Evolutionary conservation across 2,113 vertebrate genomes (phyloP).

Genomic region (Saguinus imperator): DNA sequence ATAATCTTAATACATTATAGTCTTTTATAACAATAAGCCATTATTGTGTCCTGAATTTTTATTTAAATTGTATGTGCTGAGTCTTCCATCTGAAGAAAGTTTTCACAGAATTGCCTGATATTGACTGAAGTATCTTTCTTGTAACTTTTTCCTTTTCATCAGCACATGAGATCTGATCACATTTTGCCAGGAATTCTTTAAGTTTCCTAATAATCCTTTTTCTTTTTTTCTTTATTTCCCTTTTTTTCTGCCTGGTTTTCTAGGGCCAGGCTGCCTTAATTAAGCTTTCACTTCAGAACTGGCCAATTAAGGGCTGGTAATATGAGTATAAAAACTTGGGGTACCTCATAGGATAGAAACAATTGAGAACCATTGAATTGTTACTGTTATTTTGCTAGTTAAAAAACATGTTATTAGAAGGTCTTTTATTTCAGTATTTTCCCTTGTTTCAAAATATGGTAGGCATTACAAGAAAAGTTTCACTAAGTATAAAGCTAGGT

Average conservation of each 20-base stretch:
- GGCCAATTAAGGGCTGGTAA: not conserved
- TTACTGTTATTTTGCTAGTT: slow-evolving; percentile 13
- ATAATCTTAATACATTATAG: not conserved
- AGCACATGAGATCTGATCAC: not conserved
- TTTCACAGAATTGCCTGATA: not conserved
- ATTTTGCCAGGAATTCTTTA: slow-evolving; percentile 14
- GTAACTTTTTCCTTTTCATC: not conserved
- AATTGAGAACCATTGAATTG: slow-evolving; percentile 19
- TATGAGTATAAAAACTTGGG: not conserved
- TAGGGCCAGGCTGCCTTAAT: not conserved
- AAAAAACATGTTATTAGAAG: not conserved
- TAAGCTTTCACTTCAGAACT: not conserved
- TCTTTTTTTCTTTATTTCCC: not conserved
- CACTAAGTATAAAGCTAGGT: not conserved
- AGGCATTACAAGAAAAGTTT: slow-evolving; percentile 8
- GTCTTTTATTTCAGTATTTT: slow-evolving; percentile 21
- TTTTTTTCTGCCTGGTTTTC: not conserved
- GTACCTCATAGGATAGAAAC: not conserved
- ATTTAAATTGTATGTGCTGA: not conserved
- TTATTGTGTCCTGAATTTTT: slow-evolving; percentile 4
- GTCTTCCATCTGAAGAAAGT: not conserved
- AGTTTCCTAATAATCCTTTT: not conserved
- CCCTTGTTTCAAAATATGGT: slow-evolving; percentile 36
- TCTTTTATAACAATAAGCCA: not conserved
- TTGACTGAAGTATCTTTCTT: not conserved